Evolutionary conservation across 2,888 invertebrate species (phyloP).

Genomic region (Hirtodrosophila confusa): DNA sequence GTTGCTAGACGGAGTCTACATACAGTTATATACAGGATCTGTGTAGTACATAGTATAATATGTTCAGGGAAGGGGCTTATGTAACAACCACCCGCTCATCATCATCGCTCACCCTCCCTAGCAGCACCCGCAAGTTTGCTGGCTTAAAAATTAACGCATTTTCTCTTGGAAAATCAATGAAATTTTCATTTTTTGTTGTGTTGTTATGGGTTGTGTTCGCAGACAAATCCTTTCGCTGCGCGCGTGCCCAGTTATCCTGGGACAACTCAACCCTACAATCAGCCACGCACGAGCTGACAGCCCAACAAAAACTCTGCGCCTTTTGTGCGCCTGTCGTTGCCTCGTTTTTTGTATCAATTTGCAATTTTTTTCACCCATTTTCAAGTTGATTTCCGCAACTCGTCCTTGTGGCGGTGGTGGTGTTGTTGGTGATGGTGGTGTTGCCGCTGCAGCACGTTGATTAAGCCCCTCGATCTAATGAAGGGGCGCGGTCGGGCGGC

Average conservation of each 20-base stretch:
- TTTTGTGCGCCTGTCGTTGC: conserved; percentile 68
- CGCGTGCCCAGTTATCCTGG: conserved; percentile 65
- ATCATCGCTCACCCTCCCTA: conserved; percentile 18
- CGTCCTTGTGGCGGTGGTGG: conserved; percentile 33
- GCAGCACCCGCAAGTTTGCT: conserved; percentile 50
- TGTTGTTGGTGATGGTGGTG: conserved; percentile 40
- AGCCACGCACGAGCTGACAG: conserved; percentile 77
- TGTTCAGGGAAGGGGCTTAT: conserved; percentile 30
- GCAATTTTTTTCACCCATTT: conserved; percentile 75
- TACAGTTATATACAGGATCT: neutral
- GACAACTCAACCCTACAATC: conserved; percentile 78
- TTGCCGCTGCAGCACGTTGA: conserved; percentile 45
- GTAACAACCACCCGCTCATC: conserved; percentile 56
- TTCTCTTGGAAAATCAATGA: conserved; percentile 58
- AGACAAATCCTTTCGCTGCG: conserved; percentile 70
- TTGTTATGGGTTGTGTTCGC: conserved; percentile 15
- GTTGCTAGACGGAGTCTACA: conserved; percentile 41
- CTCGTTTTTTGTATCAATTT: conserved; percentile 69
- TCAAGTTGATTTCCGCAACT: conserved; percentile 70
- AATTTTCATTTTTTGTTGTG: conserved; percentile 38
- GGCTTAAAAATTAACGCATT: conserved; percentile 60
- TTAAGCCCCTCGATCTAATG: conserved; percentile 61
- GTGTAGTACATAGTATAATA: conserved; percentile 2
- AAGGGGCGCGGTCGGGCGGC: conserved; percentile 63
- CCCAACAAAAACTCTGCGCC: conserved; percentile 38